Evolutionary conservation across 1,140 invertebrate genomes (phyloP).

Genomic region (Pinna nobilis): DNA sequence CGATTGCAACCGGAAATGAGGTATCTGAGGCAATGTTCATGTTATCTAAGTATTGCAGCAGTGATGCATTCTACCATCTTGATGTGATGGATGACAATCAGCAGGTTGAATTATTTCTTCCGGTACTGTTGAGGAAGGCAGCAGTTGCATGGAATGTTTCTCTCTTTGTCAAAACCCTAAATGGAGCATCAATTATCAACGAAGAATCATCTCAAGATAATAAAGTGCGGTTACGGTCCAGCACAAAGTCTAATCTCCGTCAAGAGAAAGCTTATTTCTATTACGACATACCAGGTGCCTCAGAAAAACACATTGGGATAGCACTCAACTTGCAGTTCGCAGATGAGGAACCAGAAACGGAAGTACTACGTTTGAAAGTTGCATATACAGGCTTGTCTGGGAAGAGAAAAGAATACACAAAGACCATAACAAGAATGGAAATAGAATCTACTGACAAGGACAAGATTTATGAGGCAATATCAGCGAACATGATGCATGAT

Average conservation of each 20-base stretch:
- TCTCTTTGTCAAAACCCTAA: constrained; percentile 34
- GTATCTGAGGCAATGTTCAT: constrained; percentile 56
- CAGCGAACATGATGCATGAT: constrained; percentile 49
- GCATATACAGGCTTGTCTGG: constrained; percentile 49
- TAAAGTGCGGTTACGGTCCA: constrained; percentile 41
- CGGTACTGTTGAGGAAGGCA: constrained; percentile 59
- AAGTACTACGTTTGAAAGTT: constrained; percentile 43
- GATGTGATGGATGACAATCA: constrained; percentile 50
- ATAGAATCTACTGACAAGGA: constrained; percentile 14
- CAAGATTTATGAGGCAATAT: constrained; percentile 24
- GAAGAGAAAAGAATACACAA: constrained; percentile 37
- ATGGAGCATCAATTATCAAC: constrained; percentile 47
- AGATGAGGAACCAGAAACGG: constrained; percentile 19
- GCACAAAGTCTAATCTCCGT: neutral
- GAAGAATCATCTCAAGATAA: constrained; percentile 54
- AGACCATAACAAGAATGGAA: constrained; percentile 44
- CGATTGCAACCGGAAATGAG: constrained; percentile 55
- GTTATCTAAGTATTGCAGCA: constrained; percentile 62
- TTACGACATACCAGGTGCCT: constrained; percentile 56
- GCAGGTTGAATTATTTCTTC: constrained; percentile 59
- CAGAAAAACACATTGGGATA: constrained; percentile 51
- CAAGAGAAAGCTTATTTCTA: constrained; percentile 51
- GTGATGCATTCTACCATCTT: constrained; percentile 59
- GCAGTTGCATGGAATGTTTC: constrained; percentile 63
- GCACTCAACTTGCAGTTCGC: constrained; percentile 24